Evolutionary conservation across 2,888 invertebrate species (phyloP).

Genomic region (Leucophenga montana): DNA sequence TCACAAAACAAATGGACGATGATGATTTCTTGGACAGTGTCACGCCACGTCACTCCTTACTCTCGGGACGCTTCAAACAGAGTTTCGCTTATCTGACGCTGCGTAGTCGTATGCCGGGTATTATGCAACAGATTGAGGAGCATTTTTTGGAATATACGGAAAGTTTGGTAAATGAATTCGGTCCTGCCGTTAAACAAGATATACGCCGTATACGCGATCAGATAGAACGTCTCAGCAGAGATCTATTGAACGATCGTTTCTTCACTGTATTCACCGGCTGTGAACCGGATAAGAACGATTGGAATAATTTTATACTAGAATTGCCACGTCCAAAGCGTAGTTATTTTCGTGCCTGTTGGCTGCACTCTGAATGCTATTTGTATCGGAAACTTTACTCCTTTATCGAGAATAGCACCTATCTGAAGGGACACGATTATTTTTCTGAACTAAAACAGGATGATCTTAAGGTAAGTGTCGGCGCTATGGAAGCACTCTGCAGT

Average conservation of each 20-base stretch:
- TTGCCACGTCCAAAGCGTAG: constrained; percentile 68
- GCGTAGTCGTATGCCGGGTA: constrained; percentile 89
- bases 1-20: constrained; percentile 46
- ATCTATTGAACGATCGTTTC: constrained; percentile 90
- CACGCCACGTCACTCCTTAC: constrained; percentile 77
- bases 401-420: constrained; percentile 76
- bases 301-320: constrained; percentile 75
- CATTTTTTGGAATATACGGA: constrained; percentile 83
- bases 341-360: constrained; percentile 88
- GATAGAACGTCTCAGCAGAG: constrained; percentile 87
- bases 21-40: constrained; percentile 72
- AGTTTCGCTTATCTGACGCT: constrained; percentile 90
- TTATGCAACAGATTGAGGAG: constrained; percentile 89
- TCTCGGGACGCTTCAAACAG: constrained; percentile 78
- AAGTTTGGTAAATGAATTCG: constrained; percentile 75
- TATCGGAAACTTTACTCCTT: constrained; percentile 83
- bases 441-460: constrained; percentile 80
- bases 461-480: constrained; percentile 70
- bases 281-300: constrained; percentile 63
- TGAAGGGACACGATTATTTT: constrained; percentile 85
- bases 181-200: constrained; percentile 78
- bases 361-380: constrained; percentile 93
- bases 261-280: constrained; percentile 75
- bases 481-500: constrained; percentile 48
- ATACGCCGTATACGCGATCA: constrained; percentile 80